These are phyloP conservation scores for Pangasianodon gigas DNA, from an alignment of 2,113 vertebrate genomes.

Conservation along the genomic window DNA sequence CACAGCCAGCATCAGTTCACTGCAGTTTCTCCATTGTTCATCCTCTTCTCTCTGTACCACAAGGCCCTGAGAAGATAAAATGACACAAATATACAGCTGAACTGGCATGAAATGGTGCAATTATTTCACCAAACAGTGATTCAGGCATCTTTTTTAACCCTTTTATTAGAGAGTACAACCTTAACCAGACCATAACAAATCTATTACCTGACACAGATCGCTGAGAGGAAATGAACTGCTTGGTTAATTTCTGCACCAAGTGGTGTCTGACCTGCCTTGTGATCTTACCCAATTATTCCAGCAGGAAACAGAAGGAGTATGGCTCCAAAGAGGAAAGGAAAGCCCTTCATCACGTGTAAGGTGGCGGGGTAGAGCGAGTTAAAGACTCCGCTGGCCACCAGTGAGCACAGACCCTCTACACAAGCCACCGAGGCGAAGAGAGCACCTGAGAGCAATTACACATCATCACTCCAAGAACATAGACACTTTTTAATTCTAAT, in stretches of 20 bases:
- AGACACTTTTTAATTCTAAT: neutral
- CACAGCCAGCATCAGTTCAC: slow-evolving; percentile 27
- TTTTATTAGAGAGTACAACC: neutral
- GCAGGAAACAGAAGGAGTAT: slow-evolving; percentile 83
- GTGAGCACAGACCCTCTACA: slow-evolving; percentile 80
- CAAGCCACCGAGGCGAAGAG: slow-evolving; percentile 91
- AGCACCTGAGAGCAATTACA: slow-evolving; percentile 72
- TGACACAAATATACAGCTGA: neutral
- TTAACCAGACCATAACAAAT: neutral
- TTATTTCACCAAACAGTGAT: neutral
- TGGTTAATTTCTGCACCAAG: neutral
- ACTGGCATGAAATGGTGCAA: neutral
- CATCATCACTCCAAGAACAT: neutral
- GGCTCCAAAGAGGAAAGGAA: slow-evolving; percentile 88
- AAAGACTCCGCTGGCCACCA: slow-evolving; percentile 82
- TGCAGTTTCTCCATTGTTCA: slow-evolving; percentile 50
- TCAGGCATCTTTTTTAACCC: neutral
- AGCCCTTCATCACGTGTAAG: slow-evolving; percentile 89
- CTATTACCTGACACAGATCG: neutral
- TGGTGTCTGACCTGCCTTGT: neutral
- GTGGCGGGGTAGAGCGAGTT: slow-evolving; percentile 89
- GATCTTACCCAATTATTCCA: slow-evolving; percentile 84
- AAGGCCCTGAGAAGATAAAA: slow-evolving; percentile 68
- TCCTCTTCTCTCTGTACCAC: slow-evolving; percentile 62
- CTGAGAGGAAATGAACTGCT: neutral